Evolutionary conservation across 2,888 invertebrate species (phyloP).

Genomic region (Leptinotarsa peninsularis): DNA sequence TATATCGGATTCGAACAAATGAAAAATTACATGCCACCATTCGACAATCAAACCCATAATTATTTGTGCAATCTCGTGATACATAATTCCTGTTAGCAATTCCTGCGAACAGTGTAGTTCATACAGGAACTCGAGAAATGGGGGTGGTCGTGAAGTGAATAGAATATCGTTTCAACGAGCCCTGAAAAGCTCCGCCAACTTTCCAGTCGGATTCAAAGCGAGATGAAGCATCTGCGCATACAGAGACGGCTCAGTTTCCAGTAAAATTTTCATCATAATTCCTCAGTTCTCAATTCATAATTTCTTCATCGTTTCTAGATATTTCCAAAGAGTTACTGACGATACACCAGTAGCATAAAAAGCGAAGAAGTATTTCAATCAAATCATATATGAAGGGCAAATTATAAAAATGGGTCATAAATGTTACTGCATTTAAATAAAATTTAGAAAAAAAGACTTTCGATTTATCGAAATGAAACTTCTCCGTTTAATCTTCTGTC

Average conservation of each 20-base stretch:
- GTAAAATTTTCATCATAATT: not conserved
- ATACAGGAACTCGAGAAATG: conserved; percentile 49
- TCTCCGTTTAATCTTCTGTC: no score
- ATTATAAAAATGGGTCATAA: no score
- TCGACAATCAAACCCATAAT: conserved; percentile 18
- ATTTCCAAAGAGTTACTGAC: no score
- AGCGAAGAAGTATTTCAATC: no score
- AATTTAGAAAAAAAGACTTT: no score
- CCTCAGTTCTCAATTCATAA: no score
- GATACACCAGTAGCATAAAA: no score
- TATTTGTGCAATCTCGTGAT: conserved; percentile 24
- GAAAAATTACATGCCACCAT: conserved; percentile 8
- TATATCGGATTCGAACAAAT: conserved; percentile 8
- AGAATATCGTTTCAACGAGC: conserved; percentile 57
- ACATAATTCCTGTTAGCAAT: conserved; percentile 38
- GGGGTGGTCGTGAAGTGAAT: conserved; percentile 59
- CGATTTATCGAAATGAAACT: no score
- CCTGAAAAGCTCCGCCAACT: conserved; percentile 52
- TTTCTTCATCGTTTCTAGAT: no score
- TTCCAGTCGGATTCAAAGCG: conserved; percentile 52
- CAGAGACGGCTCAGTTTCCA: conserved; percentile 31
- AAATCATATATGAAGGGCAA: no score
- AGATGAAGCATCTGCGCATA: conserved; percentile 39
- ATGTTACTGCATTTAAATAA: no score
- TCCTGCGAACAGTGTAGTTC: conserved; percentile 51